Conservation (phyloP, 1,140 invertebrate genomes). For the Hycleus cichorii region DNA sequence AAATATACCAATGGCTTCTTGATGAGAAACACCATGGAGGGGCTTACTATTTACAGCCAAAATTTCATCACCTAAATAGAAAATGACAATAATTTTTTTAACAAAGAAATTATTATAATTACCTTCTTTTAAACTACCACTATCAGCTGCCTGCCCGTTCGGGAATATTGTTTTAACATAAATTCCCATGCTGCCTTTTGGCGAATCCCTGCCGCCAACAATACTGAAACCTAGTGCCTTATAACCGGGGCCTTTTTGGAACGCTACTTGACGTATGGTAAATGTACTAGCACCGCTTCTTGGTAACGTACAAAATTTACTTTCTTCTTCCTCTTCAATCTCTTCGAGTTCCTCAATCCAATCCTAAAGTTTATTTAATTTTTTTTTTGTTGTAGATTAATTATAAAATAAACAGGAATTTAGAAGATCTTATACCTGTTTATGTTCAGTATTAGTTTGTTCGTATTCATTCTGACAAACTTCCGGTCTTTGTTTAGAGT, state of each 20-base stretch:
- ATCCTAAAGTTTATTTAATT: conserved; percentile 22
- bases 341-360: conserved; percentile 37
- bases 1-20: conserved; percentile 84
- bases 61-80: conserved; percentile 77
- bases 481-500: conserved; percentile 33
- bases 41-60: conserved; percentile 80
- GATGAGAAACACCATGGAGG: conserved; percentile 81
- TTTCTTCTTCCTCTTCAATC: conserved; percentile 40
- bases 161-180: conserved; percentile 87
- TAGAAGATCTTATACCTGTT: conserved; percentile 28
- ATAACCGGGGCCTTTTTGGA: conserved; percentile 73
- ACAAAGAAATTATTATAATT: conserved; percentile 5
- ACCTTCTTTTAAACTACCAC: conserved; percentile 77
- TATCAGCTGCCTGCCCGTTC: conserved; percentile 78
- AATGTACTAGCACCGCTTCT: conserved; percentile 41
- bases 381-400: neutral
- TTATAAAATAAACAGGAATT: conserved; percentile 9
- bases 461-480: conserved; percentile 30
- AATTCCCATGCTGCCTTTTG: conserved; percentile 80
- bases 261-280: conserved; percentile 44
- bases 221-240: conserved; percentile 88
- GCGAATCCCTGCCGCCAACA: conserved; percentile 83
- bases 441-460: conserved; percentile 24
- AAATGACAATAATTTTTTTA: neutral
- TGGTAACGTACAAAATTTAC: conserved; percentile 45